Conservation (phyloP, 2,113 vertebrate genomes). For the Burhinus bistriatus region DNA sequence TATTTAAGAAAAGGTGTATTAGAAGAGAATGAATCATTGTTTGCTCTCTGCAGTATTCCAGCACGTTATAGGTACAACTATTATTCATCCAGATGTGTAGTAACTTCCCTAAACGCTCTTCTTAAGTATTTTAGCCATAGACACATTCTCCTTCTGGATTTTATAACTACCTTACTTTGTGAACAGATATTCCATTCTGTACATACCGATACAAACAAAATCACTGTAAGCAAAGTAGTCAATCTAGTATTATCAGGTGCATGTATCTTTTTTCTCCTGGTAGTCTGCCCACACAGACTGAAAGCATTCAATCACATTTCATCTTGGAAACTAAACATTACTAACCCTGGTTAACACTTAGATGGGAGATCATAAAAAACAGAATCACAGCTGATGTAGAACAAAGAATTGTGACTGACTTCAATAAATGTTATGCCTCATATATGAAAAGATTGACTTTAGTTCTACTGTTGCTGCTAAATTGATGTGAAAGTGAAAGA, state of each 20-base stretch:
- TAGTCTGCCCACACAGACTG: neutral
- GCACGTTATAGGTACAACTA: neutral
- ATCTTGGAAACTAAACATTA: neutral
- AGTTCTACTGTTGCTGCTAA: neutral
- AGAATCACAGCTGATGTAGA: neutral
- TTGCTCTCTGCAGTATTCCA: constrained; percentile 12
- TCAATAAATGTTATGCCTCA: neutral
- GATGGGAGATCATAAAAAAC: neutral
- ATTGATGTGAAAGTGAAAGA: neutral
- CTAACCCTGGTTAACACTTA: neutral
- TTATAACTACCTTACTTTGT: neutral
- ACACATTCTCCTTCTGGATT: neutral
- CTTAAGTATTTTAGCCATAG: neutral
- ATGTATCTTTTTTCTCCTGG: neutral
- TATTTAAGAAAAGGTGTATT: constrained; percentile 26
- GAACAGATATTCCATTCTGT: neutral
- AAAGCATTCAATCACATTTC: neutral
- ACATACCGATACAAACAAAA: neutral
- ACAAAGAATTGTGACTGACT: neutral
- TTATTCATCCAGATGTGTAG: neutral
- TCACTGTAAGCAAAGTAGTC: neutral
- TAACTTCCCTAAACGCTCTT: neutral
- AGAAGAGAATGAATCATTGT: constrained; percentile 42
- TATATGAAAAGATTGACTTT: neutral
- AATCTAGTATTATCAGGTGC: neutral